Percentiles rank a stretch among this genome's conserved stretches.
phyloP scores from a whole-genome alignment of 2,888 invertebrate genomes.

The Coenonympha arcania region DNA sequence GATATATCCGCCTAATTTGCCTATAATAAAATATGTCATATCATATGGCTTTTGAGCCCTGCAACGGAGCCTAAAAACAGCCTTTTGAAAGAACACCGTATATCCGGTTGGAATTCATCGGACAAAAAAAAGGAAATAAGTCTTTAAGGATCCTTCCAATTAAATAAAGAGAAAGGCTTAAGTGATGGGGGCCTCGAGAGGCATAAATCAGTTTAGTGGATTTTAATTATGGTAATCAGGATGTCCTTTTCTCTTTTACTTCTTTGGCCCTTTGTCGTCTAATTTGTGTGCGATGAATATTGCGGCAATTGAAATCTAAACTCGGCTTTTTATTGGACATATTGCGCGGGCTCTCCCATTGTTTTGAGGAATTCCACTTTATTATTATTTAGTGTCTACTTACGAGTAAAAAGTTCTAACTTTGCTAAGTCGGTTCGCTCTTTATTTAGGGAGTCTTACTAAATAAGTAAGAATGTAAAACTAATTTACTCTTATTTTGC shows the following conservation, averaged over 20 bases:
- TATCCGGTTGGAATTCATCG: constrained; percentile 57
- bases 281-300: constrained; percentile 36
- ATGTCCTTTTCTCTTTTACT: constrained; percentile 39
- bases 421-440: no score
- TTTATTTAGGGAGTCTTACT: no score
- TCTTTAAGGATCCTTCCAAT: constrained; percentile 60
- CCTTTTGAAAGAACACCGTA: constrained; percentile 55
- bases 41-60: constrained; percentile 57
- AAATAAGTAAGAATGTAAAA: no score
- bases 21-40: constrained; percentile 71
- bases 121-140: constrained; percentile 55
- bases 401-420: no score
- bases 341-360: constrained; percentile 13
- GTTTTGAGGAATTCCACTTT: constrained; percentile 8
- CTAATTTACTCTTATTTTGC: no score
- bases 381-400: background rate
- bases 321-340: constrained; percentile 23
- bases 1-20: constrained; percentile 73
- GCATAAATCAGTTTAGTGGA: constrained; percentile 47
- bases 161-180: constrained; percentile 55
- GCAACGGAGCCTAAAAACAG: constrained; percentile 61
- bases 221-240: constrained; percentile 50
- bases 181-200: constrained; percentile 60
- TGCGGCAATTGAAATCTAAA: constrained; percentile 33
- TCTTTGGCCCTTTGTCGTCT: constrained; percentile 39